Conservation (phyloP, 2,113 vertebrate species). For the Ovis canadensis region DNA sequence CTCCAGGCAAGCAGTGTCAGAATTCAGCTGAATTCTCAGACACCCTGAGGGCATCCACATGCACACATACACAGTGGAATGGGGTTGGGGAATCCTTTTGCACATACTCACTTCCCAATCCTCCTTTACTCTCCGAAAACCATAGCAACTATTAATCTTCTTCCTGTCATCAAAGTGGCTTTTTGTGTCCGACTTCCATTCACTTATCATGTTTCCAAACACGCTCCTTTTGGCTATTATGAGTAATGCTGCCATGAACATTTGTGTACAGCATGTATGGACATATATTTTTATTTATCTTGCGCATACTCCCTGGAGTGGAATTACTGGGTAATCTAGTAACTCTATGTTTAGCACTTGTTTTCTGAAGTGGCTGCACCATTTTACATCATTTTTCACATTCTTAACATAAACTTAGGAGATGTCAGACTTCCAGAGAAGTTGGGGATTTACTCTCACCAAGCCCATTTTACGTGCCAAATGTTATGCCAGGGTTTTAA, state of each 20-base stretch:
- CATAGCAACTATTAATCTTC: neutral
- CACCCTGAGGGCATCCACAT: neutral
- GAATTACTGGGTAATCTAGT: neutral
- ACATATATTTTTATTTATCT: neutral
- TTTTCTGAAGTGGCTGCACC: neutral
- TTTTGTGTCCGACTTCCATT: neutral
- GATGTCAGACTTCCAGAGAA: neutral
- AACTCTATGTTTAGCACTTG: neutral
- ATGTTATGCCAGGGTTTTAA: neutral
- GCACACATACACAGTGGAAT: neutral
- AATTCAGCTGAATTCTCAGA: neutral
- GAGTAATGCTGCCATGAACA: neutral
- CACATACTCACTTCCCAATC: neutral
- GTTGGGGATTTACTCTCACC: neutral
- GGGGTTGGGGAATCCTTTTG: neutral
- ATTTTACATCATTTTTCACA: neutral
- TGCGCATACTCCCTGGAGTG: neutral
- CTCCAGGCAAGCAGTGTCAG: neutral
- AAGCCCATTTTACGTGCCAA: neutral
- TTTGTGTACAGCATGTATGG: neutral
- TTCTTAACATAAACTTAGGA: neutral
- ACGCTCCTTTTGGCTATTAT: neutral
- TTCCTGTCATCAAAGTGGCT: neutral
- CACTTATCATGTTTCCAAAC: neutral
- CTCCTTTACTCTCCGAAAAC: neutral